These are phyloP conservation scores for Cottoperca gobio DNA, from an alignment of 2,797 vertebrate genomes.

Conservation along the genomic window DNA sequence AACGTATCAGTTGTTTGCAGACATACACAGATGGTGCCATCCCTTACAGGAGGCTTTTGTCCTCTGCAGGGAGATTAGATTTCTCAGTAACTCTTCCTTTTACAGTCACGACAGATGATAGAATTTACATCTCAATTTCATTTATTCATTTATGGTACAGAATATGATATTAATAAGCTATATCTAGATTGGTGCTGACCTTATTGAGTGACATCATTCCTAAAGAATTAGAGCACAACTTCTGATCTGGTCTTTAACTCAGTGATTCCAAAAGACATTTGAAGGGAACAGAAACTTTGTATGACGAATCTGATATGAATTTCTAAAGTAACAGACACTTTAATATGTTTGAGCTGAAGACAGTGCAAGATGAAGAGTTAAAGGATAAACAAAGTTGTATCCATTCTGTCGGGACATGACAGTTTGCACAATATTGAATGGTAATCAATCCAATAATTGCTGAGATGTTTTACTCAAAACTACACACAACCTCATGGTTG, in stretches of 20 bases:
- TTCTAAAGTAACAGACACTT: background rate
- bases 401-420: background rate
- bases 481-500: background rate
- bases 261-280: background rate
- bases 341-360: background rate
- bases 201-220: background rate
- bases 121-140: background rate
- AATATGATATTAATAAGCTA: background rate
- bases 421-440: background rate
- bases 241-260: background rate
- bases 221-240: background rate
- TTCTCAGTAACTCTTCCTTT: conserved; percentile 45
- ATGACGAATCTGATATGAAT: background rate
- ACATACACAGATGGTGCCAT: conserved; percentile 49
- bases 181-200: background rate
- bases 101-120: background rate
- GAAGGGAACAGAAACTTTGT: background rate
- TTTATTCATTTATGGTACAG: background rate
- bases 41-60: conserved; percentile 57
- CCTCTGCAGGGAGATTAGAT: conserved; percentile 61
- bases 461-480: background rate
- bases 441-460: background rate
- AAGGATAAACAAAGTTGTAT: background rate
- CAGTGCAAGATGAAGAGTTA: background rate
- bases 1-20: conserved; percentile 56